Evolutionary conservation across 2,888 invertebrate genomes (phyloP).

Genomic region (Amphipoea oculea): DNA sequence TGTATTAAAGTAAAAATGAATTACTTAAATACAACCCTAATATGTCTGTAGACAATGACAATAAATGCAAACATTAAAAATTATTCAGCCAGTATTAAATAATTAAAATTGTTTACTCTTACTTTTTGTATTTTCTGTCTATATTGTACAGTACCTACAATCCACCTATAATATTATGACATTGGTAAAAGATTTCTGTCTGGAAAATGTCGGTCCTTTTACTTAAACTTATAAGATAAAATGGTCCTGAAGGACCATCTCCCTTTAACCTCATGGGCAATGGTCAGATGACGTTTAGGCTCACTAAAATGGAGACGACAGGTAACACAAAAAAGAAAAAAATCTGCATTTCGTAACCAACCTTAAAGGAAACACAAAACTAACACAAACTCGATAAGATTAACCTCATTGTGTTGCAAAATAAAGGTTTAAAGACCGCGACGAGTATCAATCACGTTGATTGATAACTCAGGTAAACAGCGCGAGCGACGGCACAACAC

Average conservation of each 20-base stretch:
- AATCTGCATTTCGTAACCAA: slow-evolving; percentile 31
- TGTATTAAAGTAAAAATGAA: too few species aligned
- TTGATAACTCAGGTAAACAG: slow-evolving; percentile 75
- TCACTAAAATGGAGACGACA: background rate
- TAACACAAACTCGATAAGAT: slow-evolving; percentile 65
- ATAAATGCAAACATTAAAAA: slow-evolving; percentile 15
- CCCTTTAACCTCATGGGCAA: background rate
- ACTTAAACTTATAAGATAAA: background rate
- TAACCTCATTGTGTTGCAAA: slow-evolving; percentile 73
- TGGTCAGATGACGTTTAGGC: background rate
- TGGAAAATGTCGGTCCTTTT: slow-evolving; percentile 5
- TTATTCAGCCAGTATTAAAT: slow-evolving; percentile 4
- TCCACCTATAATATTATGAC: background rate
- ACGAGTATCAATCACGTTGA: slow-evolving; percentile 84
- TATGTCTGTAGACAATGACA: slow-evolving; percentile 12
- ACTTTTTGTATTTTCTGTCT: background rate
- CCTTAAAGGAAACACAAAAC: slow-evolving; percentile 58
- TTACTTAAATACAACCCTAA: background rate
- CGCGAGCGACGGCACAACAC: slow-evolving; percentile 70
- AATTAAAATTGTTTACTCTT: slow-evolving; percentile 14
- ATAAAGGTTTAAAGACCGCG: slow-evolving; percentile 74
- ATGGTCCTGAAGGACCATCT: background rate
- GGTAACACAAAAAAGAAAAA: background rate
- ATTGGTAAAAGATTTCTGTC: background rate
- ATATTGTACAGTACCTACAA: background rate